phyloP scores from a whole-genome alignment of 2,113 vertebrate species.

The Hystrix brachyura region DNA sequence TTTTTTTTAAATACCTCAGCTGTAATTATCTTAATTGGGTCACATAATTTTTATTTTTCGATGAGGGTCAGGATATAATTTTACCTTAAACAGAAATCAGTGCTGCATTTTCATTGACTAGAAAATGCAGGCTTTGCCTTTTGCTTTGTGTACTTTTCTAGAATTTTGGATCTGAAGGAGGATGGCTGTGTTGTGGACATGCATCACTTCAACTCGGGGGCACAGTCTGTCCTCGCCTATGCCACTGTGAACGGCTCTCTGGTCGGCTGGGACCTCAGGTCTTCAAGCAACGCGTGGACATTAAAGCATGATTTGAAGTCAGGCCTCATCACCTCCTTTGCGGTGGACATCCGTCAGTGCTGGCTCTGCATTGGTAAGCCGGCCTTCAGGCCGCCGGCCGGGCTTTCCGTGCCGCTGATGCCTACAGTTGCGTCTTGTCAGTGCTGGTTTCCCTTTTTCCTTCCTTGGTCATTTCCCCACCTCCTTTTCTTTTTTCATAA shows the following conservation, averaged over 20 bases:
- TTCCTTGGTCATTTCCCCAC: neutral
- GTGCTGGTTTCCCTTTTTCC: neutral
- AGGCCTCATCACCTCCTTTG: conserved; percentile 98
- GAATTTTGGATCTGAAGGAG: conserved; percentile 94
- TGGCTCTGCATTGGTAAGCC: conserved; percentile 97
- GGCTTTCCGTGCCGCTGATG: neutral
- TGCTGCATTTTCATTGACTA: neutral
- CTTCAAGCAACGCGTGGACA: conserved; percentile 95
- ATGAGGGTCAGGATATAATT: neutral
- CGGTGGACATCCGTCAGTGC: conserved; percentile 98
- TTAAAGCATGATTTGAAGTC: conserved; percentile 96
- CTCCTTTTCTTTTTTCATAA: neutral
- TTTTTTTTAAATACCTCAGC: neutral
- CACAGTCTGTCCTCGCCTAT: conserved; percentile 97
- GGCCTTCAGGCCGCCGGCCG: neutral
- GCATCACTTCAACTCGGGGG: conserved; percentile 97
- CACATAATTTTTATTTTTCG: neutral
- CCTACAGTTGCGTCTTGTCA: neutral
- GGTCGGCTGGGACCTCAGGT: conserved; percentile 98
- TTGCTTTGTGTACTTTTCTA: conserved; percentile 78
- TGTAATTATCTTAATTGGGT: neutral
- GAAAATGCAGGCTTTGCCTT: neutral
- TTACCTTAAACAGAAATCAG: neutral
- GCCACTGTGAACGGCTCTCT: conserved; percentile 97
- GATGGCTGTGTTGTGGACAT: conserved; percentile 98